phyloP scores from a whole-genome alignment of 2,113 vertebrate genomes.

The Psammodynastes pulverulentus region DNA sequence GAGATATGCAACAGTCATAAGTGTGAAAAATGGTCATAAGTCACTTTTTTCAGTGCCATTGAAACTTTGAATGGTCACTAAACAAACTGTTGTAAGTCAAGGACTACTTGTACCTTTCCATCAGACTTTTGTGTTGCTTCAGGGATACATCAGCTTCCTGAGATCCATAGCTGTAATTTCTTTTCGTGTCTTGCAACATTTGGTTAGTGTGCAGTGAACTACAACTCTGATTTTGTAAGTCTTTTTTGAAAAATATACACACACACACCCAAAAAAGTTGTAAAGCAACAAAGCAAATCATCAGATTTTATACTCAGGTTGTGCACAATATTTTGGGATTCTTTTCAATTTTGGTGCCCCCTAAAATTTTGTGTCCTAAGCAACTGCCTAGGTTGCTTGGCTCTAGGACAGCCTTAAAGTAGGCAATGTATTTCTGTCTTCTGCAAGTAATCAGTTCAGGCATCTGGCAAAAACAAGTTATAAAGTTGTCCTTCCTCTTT shows the following conservation, averaged over 20 bases:
- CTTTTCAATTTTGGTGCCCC: not conserved
- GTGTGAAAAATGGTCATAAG: not conserved
- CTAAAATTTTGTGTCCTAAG: not conserved
- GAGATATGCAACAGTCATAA: not conserved
- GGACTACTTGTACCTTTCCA: not conserved
- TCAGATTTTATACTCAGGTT: not conserved
- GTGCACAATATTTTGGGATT: not conserved
- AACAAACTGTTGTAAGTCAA: not conserved
- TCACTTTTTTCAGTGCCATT: not conserved
- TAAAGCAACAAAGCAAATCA: not conserved
- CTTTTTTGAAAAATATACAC: not conserved
- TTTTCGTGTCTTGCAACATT: not conserved
- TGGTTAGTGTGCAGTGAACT: not conserved
- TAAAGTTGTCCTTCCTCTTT: not conserved
- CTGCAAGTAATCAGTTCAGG: not conserved
- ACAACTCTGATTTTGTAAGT: not conserved
- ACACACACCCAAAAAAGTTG: not conserved
- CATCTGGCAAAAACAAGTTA: not conserved
- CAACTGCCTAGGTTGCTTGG: not conserved
- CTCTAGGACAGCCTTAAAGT: not conserved
- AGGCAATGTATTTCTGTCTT: not conserved
- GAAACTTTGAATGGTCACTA: not conserved
- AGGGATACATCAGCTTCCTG: not conserved
- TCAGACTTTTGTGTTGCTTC: not conserved
- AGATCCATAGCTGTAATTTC: not conserved